Evolutionary conservation across 1,140 invertebrate genomes (phyloP).

Genomic region (Nasonia giraulti): DNA sequence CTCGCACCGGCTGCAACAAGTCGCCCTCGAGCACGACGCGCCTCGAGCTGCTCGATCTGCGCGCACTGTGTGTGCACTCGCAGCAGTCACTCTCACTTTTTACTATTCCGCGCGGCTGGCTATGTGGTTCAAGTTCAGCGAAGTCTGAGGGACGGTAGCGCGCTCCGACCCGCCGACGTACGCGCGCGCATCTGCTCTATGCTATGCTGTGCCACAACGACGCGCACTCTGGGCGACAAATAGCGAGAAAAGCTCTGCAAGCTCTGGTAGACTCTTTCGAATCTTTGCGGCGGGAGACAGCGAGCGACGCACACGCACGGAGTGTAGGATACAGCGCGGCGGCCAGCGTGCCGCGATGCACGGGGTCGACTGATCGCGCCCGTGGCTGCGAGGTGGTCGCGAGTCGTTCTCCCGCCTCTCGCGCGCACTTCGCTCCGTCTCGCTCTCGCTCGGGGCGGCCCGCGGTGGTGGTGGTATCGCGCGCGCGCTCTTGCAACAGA

Average conservation of each 20-base stretch:
- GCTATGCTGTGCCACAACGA: too few species aligned
- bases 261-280: neutral
- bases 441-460: neutral
- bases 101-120: neutral
- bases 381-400: constrained; percentile 55
- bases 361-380: constrained; percentile 72
- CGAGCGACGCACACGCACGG: too few species aligned
- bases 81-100: neutral
- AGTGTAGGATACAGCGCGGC: constrained; percentile 55
- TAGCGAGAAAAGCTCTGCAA: neutral
- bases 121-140: constrained; percentile 33
- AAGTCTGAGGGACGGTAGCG: constrained; percentile 4
- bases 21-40: neutral
- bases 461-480: constrained; percentile 3
- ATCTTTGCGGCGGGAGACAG: constrained; percentile 12
- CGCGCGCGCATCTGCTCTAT: constrained; percentile 6
- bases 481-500: neutral
- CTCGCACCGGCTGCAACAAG: neutral
- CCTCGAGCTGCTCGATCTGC: neutral
- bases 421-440: neutral
- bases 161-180: neutral
- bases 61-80: neutral
- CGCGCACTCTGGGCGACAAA: neutral
- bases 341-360: constrained; percentile 74
- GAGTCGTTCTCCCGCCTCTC: constrained; percentile 49